Evolutionary conservation across 2,888 invertebrate genomes (phyloP), one percentile per base, ranked within the genome.

Genomic region (Drosophila dives): DNA sequence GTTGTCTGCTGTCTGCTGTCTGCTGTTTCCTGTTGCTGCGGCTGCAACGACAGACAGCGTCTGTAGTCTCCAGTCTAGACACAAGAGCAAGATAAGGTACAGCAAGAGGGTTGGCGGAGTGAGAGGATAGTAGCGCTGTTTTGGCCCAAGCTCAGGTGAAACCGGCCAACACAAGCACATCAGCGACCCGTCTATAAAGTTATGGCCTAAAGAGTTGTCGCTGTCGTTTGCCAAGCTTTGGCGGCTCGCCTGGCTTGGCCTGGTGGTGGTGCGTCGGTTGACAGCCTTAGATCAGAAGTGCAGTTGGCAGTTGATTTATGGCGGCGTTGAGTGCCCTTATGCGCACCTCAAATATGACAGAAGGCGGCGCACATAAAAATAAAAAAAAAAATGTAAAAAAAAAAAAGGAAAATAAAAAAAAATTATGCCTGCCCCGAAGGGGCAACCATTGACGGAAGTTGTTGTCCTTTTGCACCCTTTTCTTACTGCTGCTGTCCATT

Each of bases 261-360:
- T 5, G 53, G 59, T 45, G 49, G 40, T 12, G 42, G 53, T 33
- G 48, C 58, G 56, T 29, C 66, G 72, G 68, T 73, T 78, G 88
- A 90, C 83, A 90, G 86, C 88, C 80, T 87, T 86, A 85, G 86
- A 85, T 87, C 90, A 88, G 76, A 80, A 72, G 72, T 56, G 72
- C 80, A 80, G 80, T 77, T 77, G 77, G 82, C 89, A 77, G 89
- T 86, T 89, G 89, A 88, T 87, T 87, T 87, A 87, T 87, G 86
- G 86, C 88, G 86, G 88, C 89, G 83, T 90, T 86, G 90, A 90
- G 89, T 86, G 86, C 90, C 90, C 90, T 86, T 86, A 81, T 90
- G 86, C 79, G 83, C 86, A 86, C 82, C 85, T 86, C 85, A 87
- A 85, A 85, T 85, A 87, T 85, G 85, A 85, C 85, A 85, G 85